Evolutionary conservation across 1,140 invertebrate species (phyloP).

Genomic region (Brachionus angularis): DNA sequence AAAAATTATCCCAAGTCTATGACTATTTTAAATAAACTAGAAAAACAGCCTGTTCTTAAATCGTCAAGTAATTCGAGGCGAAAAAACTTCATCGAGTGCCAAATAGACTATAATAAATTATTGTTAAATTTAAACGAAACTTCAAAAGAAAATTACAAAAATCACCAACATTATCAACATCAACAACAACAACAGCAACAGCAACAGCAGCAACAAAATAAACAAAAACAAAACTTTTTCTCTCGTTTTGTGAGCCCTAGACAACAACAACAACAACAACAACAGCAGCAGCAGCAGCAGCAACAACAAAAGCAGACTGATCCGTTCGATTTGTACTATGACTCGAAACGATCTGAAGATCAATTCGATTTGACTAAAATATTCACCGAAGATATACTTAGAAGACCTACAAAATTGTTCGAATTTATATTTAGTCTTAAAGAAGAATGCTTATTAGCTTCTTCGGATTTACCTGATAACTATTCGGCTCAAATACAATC

Average conservation of each 20-base stretch:
- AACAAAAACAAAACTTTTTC: too few relatives aligned
- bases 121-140: neutral
- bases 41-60: neutral
- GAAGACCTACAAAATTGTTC: slow-evolving; percentile 29
- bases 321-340: slow-evolving; percentile 36
- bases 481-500: slow-evolving; percentile 2
- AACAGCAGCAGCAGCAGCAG: too few relatives aligned
- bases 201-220: neutral
- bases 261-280: too few relatives aligned
- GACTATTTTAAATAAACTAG: slow-evolving; percentile 36
- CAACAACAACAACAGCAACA: neutral
- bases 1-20: slow-evolving; percentile 43
- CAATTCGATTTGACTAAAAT: slow-evolving; percentile 26
- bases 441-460: slow-evolving; percentile 37
- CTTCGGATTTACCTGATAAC: neutral
- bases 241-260: too few relatives aligned
- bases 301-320: too few relatives aligned
- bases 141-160: slow-evolving; percentile 32
- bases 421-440: slow-evolving; percentile 36
- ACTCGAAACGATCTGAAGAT: neutral
- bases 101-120: slow-evolving; percentile 12
- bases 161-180: neutral
- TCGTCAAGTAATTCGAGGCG: neutral
- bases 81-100: neutral
- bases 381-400: slow-evolving; percentile 35